phyloP scores from a whole-genome alignment of 2,113 vertebrate genomes.

The Pterocles orientalis region DNA sequence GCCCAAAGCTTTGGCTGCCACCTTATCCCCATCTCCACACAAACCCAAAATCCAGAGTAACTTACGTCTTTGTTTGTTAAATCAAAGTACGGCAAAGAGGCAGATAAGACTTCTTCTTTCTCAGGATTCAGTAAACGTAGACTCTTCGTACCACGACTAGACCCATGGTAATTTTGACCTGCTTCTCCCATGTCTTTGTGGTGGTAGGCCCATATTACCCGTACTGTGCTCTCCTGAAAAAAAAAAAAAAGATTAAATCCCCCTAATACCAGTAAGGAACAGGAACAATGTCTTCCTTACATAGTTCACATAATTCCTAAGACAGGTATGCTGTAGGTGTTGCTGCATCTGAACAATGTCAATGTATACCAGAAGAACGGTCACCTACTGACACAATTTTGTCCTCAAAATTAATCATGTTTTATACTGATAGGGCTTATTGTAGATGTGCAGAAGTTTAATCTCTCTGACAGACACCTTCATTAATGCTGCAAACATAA shows the following conservation, averaged over 20 bases:
- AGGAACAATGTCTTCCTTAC: background rate
- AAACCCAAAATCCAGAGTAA: slow-evolving; percentile 36
- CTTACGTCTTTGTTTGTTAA: slow-evolving; percentile 84
- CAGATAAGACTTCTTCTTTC: slow-evolving; percentile 52
- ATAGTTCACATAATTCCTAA: background rate
- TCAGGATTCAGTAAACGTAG: slow-evolving; percentile 83
- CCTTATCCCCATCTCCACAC: background rate
- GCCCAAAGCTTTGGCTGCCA: background rate
- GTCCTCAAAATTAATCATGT: background rate
- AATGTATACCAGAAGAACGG: background rate
- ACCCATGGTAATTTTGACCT: slow-evolving; percentile 81
- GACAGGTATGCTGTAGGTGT: background rate
- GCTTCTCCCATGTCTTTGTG: slow-evolving; percentile 77
- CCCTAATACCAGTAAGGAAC: background rate
- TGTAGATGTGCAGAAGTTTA: background rate
- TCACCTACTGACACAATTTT: background rate
- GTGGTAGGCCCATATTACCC: slow-evolving; percentile 89
- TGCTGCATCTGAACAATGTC: background rate
- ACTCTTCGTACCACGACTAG: slow-evolving; percentile 84
- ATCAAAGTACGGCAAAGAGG: slow-evolving; percentile 74
- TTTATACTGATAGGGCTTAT: background rate
- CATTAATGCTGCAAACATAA: background rate
- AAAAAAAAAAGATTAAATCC: background rate
- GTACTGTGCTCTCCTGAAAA: slow-evolving; percentile 82
- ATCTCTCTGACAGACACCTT: background rate